Conservation (phyloP, 2,888 invertebrate genomes). For the Sinelater perroti region DNA sequence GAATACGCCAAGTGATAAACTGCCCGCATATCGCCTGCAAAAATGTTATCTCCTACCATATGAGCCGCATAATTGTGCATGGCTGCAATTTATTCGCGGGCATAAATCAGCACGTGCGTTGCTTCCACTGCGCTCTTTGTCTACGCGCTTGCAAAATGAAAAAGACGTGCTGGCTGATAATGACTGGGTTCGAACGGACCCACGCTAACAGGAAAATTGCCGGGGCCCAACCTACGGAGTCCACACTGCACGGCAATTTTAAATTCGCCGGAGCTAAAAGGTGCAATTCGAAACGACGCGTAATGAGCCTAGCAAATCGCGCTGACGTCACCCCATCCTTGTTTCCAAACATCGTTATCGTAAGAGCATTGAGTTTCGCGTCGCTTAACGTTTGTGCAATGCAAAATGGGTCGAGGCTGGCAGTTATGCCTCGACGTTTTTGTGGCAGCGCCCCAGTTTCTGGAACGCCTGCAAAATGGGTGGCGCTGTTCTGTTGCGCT, state of each 20-base stretch:
- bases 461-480: too few species aligned
- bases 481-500: too few species aligned
- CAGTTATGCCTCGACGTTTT: slow-evolving; percentile 1
- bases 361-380: slow-evolving; percentile 6
- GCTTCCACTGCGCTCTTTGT: background rate
- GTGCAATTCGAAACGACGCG: slow-evolving; percentile 10
- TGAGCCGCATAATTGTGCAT: slow-evolving; percentile 6
- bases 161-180: slow-evolving; percentile 13
- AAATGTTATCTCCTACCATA: background rate
- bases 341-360: background rate
- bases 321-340: slow-evolving; percentile 11
- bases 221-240: slow-evolving; percentile 13
- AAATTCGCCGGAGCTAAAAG: slow-evolving; percentile 12
- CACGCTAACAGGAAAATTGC: slow-evolving; percentile 11
- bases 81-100: slow-evolving; percentile 1
- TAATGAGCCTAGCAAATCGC: slow-evolving; percentile 9
- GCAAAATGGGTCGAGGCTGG: slow-evolving; percentile 15
- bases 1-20: slow-evolving; percentile 11
- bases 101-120: background rate
- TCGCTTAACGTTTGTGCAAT: background rate
- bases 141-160: background rate
- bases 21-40: background rate
- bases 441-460: background rate
- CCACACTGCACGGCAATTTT: slow-evolving; percentile 12
- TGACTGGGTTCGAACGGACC: slow-evolving; percentile 6